Conservation (phyloP, 53 echinoderm and acorn worm species). For the Zoroaster sp. region DNA sequence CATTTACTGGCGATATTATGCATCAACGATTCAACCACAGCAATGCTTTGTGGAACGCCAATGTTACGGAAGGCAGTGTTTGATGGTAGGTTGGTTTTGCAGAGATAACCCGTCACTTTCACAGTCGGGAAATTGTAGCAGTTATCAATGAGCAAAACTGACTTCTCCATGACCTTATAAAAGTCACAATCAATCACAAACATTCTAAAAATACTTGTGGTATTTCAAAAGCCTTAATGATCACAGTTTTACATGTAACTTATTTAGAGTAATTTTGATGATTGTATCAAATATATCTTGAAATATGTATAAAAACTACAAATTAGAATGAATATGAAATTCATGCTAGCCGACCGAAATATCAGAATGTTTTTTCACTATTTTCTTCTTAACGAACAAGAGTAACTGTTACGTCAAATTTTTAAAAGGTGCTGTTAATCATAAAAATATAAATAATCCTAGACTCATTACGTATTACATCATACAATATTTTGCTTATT, state of each 20-base stretch:
- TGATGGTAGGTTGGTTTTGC: slow-evolving; percentile 92
- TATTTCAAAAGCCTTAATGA: not conserved
- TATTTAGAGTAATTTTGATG: not conserved
- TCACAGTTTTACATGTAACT: not conserved
- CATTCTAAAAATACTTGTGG: not conserved
- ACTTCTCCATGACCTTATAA: slow-evolving; percentile 73
- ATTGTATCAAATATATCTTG: not conserved
- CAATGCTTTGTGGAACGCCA: slow-evolving; percentile 80
- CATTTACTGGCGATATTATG: slow-evolving; percentile 69
- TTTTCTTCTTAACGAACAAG: not conserved
- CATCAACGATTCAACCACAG: slow-evolving; percentile 72
- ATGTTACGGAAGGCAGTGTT: slow-evolving; percentile 91
- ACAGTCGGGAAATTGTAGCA: slow-evolving; percentile 68
- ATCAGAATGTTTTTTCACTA: not conserved
- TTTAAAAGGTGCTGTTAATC: not conserved
- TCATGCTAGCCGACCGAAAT: too few species aligned
- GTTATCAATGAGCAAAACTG: slow-evolving; percentile 69
- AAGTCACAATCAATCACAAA: not conserved
- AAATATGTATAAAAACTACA: too few species aligned
- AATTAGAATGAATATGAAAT: too few species aligned
- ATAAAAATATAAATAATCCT: not conserved
- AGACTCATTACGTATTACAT: not conserved
- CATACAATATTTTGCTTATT: not conserved
- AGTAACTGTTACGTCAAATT: not conserved
- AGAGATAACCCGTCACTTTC: slow-evolving; percentile 60